Conservation (phyloP, 2,888 invertebrate genomes). For the Teleiodes luculella region DNA sequence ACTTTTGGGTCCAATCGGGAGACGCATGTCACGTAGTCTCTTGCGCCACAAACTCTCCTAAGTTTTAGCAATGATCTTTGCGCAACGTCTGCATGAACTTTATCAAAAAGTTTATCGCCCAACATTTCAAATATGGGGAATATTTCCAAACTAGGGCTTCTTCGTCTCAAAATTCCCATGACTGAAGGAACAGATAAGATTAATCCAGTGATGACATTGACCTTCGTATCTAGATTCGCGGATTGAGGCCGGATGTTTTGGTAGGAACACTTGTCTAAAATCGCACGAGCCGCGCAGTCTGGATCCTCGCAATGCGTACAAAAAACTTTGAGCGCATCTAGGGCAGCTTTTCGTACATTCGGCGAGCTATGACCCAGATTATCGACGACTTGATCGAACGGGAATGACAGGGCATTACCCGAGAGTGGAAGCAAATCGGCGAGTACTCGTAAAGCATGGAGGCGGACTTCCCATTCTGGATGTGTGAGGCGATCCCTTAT, state of each 20-base stretch:
- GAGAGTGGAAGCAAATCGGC: constrained; percentile 88
- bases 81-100: constrained; percentile 82
- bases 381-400: constrained; percentile 85
- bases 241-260: constrained; percentile 74
- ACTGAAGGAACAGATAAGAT: constrained; percentile 82
- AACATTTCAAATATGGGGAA: constrained; percentile 75
- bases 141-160: constrained; percentile 68
- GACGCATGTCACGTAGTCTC: constrained; percentile 80
- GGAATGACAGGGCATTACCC: constrained; percentile 82
- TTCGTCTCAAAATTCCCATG: constrained; percentile 74
- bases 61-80: constrained; percentile 85
- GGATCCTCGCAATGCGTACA: constrained; percentile 83
- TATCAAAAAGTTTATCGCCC: constrained; percentile 75
- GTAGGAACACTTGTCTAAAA: constrained; percentile 82
- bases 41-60: constrained; percentile 81
- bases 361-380: constrained; percentile 90
- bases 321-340: constrained; percentile 87
- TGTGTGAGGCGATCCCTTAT: constrained; percentile 85
- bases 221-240: constrained; percentile 70
- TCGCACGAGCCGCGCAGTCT: constrained; percentile 81
- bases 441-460: constrained; percentile 88
- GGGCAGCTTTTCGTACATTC: constrained; percentile 87
- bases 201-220: constrained; percentile 81
- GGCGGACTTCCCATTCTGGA: constrained; percentile 90
- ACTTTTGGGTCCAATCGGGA: constrained; percentile 62